Evolutionary conservation across 1,140 invertebrate species (phyloP), one percentile per base, ranked within the genome.

Genomic region (Drosophila gunungcola): DNA sequence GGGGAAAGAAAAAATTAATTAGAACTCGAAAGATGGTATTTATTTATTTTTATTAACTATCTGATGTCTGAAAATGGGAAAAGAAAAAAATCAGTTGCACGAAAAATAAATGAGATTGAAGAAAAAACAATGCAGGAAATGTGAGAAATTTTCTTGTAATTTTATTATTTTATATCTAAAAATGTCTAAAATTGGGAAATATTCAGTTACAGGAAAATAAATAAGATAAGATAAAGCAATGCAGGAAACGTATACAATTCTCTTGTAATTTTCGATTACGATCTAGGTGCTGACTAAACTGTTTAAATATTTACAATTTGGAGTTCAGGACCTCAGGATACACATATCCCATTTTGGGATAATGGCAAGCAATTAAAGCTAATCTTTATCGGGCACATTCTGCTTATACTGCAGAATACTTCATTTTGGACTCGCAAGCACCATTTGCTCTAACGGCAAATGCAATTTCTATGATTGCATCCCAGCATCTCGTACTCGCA

Each of bases 391-490:
- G 46, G 39, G 39, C 12, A 52, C 39, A 46, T 61, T 73, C 29
- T 53, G 69, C 69, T 61, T 61, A 61, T 73, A 46, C 68, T 39
- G 68, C 69, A 61, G 53, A 73, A 73, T 73, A 73, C 51, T 52
- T 60, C 55, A 73, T 61, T 61, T 73, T 9, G 41, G 29, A 65
- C 46, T 54, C 2, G 29, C 62, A 52, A 56, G 57, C 65, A 52
- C 76, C 62, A 61, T 80, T 85, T 80, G 81, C 77, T 75, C 61
- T 80, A 80, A 80, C 76, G 78, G 75, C 55, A 64, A 72, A 78
- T 86, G 83, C 83, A 83, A 86, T 86, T 86, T 68, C 78, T 75
- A 86, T 88, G 78, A 86, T 83, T 83, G 78, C 73, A 68, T 61
- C 64, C 58, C 54, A 49, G 55, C 73, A 61, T 77, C 49, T 29